Base-by-base conservation (phyloP, 2,888 invertebrate species). In the Synergus umbraculus region DNA sequence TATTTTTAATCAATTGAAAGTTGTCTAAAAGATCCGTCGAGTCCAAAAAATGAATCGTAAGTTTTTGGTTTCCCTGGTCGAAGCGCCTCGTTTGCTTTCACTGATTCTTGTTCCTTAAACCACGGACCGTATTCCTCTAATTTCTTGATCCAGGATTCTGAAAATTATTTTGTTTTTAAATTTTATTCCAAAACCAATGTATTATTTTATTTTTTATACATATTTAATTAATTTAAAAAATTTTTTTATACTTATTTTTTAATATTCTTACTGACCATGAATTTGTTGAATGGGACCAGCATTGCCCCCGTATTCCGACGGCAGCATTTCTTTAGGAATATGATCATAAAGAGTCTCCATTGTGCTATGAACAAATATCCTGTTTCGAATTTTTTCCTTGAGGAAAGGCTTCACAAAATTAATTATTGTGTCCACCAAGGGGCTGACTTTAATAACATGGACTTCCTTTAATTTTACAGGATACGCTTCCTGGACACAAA, bases 21-120 rank as follows among this genome's bases (percentile, higher is more conserved):
- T 92, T 97, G 96, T 88, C 97, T 95, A 94, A 97, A 97, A 73
- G 97, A 97, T 63, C 97, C 97, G 88, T 97, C 97, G 88, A 97
- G 94, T n/a, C 97, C 97, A 88, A 97, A 97, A 4, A 97, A 93
- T 88, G 97, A 97, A 85, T 97, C 97, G 85, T 96, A 95, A 86
- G 97, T 97, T 90, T 96, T 97, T 82, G 97, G 97, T 90, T 96
- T 96, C 64, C 97, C 97, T 0, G 96, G 96, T 89, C 97, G 94
- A 81, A 96, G 94, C 0, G 95, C 92, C 91, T 97, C 97, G 86
- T 97, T 96, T 15, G 97, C 95, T 90, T 96, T 97, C 46, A 96
- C 92, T 64, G 94, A 93, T 89, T 97, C 97, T 88, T 97, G 97
- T 82, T 95, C 95, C 86, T 95, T 93, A 91, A 97, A 97, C 97